phyloP scores from a whole-genome alignment of 1,140 invertebrate species.

The Globodera rostochiensis region DNA sequence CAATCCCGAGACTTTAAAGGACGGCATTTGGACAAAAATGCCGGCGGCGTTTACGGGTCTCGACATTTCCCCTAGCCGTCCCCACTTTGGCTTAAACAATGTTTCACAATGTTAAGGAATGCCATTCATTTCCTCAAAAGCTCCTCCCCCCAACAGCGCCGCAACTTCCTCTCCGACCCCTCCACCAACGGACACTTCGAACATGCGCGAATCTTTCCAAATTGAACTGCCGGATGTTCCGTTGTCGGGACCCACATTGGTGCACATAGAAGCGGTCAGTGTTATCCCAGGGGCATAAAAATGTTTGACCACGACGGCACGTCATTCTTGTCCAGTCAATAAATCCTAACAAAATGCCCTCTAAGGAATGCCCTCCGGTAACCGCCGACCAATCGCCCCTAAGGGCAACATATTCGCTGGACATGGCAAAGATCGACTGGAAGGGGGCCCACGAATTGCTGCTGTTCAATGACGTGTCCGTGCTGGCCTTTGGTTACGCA shows the following conservation, averaged over 20 bases:
- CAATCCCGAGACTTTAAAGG: too few species aligned
- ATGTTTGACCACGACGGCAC: not conserved
- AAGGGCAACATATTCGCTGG: conserved; percentile 8
- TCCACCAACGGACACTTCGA: not conserved
- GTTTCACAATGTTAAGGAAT: not conserved
- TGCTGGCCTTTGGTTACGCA: conserved; percentile 21
- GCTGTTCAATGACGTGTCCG: conserved; percentile 28
- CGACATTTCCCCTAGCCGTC: not conserved
- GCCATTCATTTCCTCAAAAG: not conserved
- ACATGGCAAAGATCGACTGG: conserved; percentile 22
- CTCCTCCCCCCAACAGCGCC: not conserved
- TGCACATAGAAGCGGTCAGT: not conserved
- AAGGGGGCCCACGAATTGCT: conserved; percentile 13
- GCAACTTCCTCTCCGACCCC: not conserved
- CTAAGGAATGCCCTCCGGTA: conserved; percentile 19
- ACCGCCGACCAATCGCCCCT: not conserved
- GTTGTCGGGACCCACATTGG: not conserved
- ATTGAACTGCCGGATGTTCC: not conserved
- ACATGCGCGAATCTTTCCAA: not conserved
- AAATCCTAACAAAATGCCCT: not conserved
- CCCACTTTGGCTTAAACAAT: not conserved
- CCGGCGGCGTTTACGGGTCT: not conserved
- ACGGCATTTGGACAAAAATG: not conserved
- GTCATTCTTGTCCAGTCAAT: not conserved
- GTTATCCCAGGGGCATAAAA: not conserved